A percentile compares a stretch with the other conserved stretches of the same genome.
Evolutionary conservation across 2,113 vertebrate genomes (phyloP).

Genomic region (Vidua chalybeata): DNA sequence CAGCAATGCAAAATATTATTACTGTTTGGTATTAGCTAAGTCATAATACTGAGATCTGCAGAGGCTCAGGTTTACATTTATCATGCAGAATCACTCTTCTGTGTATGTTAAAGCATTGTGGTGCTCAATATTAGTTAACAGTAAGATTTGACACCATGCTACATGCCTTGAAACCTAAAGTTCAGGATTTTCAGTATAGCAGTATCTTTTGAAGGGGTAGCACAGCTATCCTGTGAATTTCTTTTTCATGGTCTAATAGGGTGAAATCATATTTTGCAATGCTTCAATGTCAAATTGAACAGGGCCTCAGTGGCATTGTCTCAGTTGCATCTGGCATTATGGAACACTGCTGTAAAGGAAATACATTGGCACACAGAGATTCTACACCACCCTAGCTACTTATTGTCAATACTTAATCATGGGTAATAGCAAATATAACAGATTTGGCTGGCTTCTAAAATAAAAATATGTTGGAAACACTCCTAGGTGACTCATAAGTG

Average conservation of each 20-base stretch:
- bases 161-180: not conserved
- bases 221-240: not conserved
- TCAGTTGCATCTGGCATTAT: not conserved
- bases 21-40: not conserved
- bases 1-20: not conserved
- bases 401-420: not conserved
- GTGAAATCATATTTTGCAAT: not conserved
- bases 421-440: not conserved
- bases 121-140: not conserved
- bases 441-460: not conserved
- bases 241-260: not conserved
- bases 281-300: not conserved
- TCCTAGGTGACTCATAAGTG: not conserved
- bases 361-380: not conserved
- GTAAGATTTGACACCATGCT: not conserved
- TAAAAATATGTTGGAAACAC: not conserved
- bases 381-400: not conserved
- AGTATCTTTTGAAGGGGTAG: not conserved
- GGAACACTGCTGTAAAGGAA: not conserved
- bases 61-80: not conserved
- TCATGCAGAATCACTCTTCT: not conserved
- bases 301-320: fast-evolving
- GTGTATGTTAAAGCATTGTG: not conserved
- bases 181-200: not conserved
- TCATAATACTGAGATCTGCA: not conserved